These are phyloP conservation scores for Mico argentatus DNA, from an alignment of 2,797 vertebrate species.

Conservation along the genomic window DNA sequence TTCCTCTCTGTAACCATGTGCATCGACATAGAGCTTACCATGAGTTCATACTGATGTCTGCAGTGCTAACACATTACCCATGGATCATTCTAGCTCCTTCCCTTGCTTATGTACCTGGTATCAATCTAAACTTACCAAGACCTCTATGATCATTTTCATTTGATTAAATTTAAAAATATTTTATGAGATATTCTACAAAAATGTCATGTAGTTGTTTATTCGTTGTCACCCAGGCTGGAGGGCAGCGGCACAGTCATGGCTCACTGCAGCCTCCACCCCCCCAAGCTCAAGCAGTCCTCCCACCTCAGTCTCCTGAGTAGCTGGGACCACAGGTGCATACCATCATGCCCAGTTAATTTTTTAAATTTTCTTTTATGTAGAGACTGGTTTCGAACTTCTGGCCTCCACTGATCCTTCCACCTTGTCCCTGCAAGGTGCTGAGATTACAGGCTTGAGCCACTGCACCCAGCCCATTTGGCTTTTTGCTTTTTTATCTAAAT, in stretches of 20 bases:
- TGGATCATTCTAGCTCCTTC: neutral
- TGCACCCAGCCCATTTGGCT: neutral
- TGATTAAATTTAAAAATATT: neutral
- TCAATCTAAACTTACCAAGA: neutral
- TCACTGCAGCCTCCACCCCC: neutral
- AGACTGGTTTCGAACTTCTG: neutral
- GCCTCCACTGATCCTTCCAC: neutral
- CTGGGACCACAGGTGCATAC: neutral
- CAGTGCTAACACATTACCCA: neutral
- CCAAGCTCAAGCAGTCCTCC: neutral
- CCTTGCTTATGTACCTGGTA: neutral
- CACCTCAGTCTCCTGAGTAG: neutral
- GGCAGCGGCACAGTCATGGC: neutral
- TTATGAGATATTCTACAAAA: neutral
- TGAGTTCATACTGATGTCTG: neutral
- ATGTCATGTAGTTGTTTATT: neutral
- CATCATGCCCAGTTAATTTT: neutral
- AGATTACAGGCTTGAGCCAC: neutral
- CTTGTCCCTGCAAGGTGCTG: neutral
- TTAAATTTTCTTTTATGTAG: neutral
- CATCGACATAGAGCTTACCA: neutral
- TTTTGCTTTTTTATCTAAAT: neutral
- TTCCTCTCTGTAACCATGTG: neutral
- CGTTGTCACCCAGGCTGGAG: neutral
- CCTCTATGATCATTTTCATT: neutral